Conservation (phyloP, 2,113 vertebrate genomes). For the Jaculus jaculus region DNA sequence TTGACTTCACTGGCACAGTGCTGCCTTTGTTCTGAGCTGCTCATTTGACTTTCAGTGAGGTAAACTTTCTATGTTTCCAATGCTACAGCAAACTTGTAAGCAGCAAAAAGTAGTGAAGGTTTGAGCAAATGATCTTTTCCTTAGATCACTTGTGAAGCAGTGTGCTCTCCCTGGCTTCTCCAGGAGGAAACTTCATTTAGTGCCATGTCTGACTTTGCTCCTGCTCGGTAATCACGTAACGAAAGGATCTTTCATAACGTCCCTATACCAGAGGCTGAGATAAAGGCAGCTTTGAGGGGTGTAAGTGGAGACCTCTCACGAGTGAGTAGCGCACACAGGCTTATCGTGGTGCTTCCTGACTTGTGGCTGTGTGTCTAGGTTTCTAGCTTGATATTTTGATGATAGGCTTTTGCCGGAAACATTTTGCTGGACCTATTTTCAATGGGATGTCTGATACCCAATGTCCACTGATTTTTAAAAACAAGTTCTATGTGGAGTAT, state of each 20-base stretch:
- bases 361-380: constrained; percentile 20
- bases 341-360: constrained; percentile 67
- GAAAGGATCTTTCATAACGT: constrained; percentile 72
- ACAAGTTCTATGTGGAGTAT: not conserved
- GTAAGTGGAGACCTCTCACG: constrained; percentile 49
- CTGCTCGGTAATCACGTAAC: constrained; percentile 32
- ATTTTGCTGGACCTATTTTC: constrained; percentile 48
- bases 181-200: constrained; percentile 63
- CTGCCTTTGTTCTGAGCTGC: constrained; percentile 57
- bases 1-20: constrained; percentile 33
- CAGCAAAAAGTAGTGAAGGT: constrained; percentile 24
- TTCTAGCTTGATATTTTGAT: constrained; percentile 49
- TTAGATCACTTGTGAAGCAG: constrained; percentile 25
- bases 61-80: constrained; percentile 26
- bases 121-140: constrained; percentile 36
- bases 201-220: constrained; percentile 32
- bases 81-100: constrained; percentile 35
- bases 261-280: constrained; percentile 59
- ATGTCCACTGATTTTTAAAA: constrained; percentile 39
- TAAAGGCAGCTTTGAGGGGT: constrained; percentile 64
- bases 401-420: constrained; percentile 48
- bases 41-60: constrained; percentile 61
- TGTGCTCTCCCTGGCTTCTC: not conserved
- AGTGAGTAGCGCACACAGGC: not conserved
- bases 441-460: constrained; percentile 21